These are phyloP conservation scores for Mormoops blainvillei DNA, from an alignment of 2,113 vertebrate genomes.

Conservation along the genomic window DNA sequence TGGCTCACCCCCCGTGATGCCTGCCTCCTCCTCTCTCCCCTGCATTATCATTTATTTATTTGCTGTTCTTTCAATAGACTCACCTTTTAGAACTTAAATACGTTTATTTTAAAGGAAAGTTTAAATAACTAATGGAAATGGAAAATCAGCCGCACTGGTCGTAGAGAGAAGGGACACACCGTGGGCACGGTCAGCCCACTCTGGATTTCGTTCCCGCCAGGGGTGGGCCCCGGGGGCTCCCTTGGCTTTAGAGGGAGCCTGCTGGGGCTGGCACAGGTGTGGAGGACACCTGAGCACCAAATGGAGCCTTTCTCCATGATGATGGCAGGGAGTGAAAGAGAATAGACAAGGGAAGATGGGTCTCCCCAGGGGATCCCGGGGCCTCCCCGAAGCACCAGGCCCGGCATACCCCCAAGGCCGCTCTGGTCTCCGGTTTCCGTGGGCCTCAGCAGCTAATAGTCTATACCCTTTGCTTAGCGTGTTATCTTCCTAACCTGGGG, in stretches of 20 bases:
- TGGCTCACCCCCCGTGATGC: rapidly evolving
- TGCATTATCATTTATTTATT: neutral
- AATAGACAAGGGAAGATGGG: neutral
- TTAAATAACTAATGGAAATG: neutral
- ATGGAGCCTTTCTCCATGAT: neutral
- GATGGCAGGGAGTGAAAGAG: neutral
- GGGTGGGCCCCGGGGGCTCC: neutral
- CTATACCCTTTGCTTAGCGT: rapidly evolving
- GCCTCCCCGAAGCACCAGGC: neutral
- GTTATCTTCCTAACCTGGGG: neutral
- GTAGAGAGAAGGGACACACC: neutral
- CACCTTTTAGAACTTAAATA: slow-evolving; percentile 26
- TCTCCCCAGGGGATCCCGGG: neutral
- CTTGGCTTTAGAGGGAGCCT: neutral
- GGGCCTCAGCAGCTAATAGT: rapidly evolving
- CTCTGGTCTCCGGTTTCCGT: neutral
- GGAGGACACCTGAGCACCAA: neutral
- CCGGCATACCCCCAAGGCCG: neutral
- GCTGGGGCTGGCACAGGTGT: neutral
- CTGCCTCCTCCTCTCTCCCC: neutral
- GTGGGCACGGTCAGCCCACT: rapidly evolving
- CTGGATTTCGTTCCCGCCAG: rapidly evolving
- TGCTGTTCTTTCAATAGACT: neutral
- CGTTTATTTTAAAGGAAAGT: slow-evolving; percentile 48
- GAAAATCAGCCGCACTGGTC: neutral